Percentiles rank a stretch among this genome's conserved stretches.
phyloP scores from a whole-genome alignment of 2,888 invertebrate genomes.

The Ditula angustiorana region DNA sequence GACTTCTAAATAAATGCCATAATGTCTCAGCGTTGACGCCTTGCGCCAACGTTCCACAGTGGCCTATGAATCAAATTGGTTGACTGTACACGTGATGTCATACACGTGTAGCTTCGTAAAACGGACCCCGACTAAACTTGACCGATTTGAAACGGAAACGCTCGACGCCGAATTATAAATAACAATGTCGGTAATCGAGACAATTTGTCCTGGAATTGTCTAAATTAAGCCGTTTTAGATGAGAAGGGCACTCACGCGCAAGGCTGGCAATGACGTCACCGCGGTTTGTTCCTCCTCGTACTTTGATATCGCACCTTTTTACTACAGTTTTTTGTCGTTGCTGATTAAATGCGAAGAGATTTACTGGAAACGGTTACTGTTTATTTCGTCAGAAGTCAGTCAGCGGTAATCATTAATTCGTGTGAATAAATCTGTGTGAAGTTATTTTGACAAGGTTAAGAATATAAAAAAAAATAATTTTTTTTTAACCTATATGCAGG shows the following conservation, averaged over 20 bases:
- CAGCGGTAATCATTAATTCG: neutral
- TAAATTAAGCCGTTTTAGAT: slow-evolving; percentile 67
- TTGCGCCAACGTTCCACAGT: no score
- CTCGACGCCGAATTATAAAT: slow-evolving; percentile 37
- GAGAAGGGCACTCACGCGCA: slow-evolving; percentile 53
- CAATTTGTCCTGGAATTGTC: slow-evolving; percentile 59
- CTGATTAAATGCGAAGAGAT: neutral
- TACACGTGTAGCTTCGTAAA: neutral
- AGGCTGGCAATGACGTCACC: slow-evolving; percentile 45
- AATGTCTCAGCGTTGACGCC: no score
- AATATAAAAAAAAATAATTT: no score
- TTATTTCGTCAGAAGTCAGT: neutral
- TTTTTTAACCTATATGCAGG: no score
- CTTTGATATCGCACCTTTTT: neutral
- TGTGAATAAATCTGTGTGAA: neutral
- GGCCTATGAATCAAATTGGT: no score
- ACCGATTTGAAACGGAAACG: slow-evolving; percentile 22
- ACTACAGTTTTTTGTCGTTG: neutral
- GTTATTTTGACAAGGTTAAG: no score
- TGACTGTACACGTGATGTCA: no score
- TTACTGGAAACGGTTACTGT: neutral
- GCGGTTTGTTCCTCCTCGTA: slow-evolving; percentile 13
- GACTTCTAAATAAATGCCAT: no score
- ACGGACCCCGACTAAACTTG: neutral
- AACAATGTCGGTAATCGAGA: slow-evolving; percentile 48